Base-by-base conservation (phyloP, 2,797 vertebrate species). In the Trichosurus vulpecula region DNA sequence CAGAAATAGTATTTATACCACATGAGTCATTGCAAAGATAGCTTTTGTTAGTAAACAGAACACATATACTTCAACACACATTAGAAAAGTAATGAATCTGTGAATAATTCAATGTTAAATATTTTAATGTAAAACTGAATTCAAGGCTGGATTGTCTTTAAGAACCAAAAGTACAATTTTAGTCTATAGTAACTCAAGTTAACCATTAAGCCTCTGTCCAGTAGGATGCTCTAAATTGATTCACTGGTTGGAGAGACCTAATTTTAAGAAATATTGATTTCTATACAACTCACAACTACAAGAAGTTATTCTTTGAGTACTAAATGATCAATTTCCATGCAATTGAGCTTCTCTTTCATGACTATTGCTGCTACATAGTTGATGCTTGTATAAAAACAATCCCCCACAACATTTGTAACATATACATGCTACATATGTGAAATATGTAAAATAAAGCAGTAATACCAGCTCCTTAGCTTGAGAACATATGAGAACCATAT, bases 71-170 rank as follows among this genome's bases (percentile, higher is more conserved):
- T 97, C 90, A 94, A 97, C 66, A 96, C 92, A 94, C 97, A 97
- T 98, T 98, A 98, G 93, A 96, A 97, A 98, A 98, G 94, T 97
- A 96, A 97, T 95, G 66, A 95, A 95, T 81, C 41, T 81, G 74
- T 81, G n/a, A 81, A 81, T 81, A 81, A 81, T 81, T 81, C 19
- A 81, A 97, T 97, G 97, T 95, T 92, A 96, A 47, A 81, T 91
- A 51, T 52, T 92, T 96, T 96, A 16, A 66, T 66, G 16, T n/a
- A 47, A 81, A 47, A 27, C 96, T 91, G 96, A 98, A 96, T 96
- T 95, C 54, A 97, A 97, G 97, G 96, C 97, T 12, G 97, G 97
- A 98, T 97, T 98, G 98, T 98, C 98, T 96, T 52, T 91, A 96
- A 98, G 97, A 98, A 97, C 95, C 90, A 95, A 95, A 97, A 98